These are phyloP conservation scores for Lomographa bimaculata DNA, from an alignment of 2,888 invertebrate genomes.

Conservation along the genomic window DNA sequence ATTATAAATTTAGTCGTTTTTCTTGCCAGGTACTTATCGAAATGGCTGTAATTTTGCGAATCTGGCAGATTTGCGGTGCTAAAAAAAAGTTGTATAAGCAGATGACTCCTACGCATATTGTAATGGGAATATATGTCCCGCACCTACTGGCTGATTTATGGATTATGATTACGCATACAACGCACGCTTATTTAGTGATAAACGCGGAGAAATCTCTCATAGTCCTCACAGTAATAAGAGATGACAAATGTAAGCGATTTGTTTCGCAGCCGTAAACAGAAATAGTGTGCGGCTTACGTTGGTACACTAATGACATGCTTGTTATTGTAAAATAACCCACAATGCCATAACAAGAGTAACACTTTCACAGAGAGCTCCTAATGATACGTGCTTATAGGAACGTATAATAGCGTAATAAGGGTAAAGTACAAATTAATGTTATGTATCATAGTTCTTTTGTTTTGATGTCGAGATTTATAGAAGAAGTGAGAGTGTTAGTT, in stretches of 20 bases:
- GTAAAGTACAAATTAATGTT: too few relatives aligned
- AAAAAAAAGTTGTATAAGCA: too few relatives aligned
- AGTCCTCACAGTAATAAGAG: constrained; percentile 41
- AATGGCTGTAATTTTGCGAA: too few relatives aligned
- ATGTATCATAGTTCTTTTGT: too few relatives aligned
- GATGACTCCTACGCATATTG: constrained; percentile 2
- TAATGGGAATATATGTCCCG: constrained; percentile 7
- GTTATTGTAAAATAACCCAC: constrained; percentile 30
- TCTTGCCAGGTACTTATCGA: too few relatives aligned
- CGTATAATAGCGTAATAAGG: constrained; percentile 10
- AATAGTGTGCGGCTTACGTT: constrained; percentile 33
- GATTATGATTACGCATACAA: constrained; percentile 4
- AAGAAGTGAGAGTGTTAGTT: too few relatives aligned
- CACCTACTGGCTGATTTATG: constrained; percentile 8
- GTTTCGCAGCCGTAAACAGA: constrained; percentile 46
- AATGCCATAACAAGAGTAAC: constrained; percentile 24
- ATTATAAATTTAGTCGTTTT: too few relatives aligned
- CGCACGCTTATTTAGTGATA: constrained; percentile 15
- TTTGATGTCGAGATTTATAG: too few relatives aligned
- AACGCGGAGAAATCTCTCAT: constrained; percentile 50
- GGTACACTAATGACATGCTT: constrained; percentile 38
- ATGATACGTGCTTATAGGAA: constrained; percentile 12
- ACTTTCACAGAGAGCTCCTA: constrained; percentile 23
- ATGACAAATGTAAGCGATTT: constrained; percentile 58
- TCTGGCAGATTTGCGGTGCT: too few relatives aligned